Evolutionary conservation across 2,888 invertebrate genomes (phyloP).

Genomic region (Leptinotarsa tumamoca): DNA sequence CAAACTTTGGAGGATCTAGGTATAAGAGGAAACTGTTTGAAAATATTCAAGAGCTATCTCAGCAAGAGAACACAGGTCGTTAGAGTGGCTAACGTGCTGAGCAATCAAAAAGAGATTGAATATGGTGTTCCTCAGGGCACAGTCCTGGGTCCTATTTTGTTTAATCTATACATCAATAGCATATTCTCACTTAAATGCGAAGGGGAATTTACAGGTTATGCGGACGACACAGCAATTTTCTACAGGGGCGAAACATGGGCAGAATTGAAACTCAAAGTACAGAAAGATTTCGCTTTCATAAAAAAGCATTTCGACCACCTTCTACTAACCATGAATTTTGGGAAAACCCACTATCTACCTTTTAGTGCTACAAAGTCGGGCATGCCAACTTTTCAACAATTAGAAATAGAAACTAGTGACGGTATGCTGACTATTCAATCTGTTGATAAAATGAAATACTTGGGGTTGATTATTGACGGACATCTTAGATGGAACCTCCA

Average conservation of each 20-base stretch:
- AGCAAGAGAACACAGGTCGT: too few relatives aligned
- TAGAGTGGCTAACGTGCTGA: too few relatives aligned
- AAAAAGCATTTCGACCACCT: neutral
- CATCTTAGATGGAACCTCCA: too few relatives aligned
- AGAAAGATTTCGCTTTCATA: neutral
- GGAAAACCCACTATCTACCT: neutral
- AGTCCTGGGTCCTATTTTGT: neutral
- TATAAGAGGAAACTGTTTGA: neutral
- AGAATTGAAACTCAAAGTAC: neutral
- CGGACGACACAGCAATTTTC: neutral
- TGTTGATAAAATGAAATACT: too few relatives aligned
- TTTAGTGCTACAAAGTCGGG: neutral
- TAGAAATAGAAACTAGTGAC: neutral
- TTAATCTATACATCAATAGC: neutral
- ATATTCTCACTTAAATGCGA: neutral
- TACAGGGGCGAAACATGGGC: neutral
- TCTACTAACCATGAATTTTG: neutral
- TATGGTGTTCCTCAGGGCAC: neutral
- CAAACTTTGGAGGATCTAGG: too few relatives aligned
- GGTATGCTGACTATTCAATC: too few relatives aligned
- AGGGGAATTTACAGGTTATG: neutral
- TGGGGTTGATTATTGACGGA: too few relatives aligned
- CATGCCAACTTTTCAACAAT: neutral
- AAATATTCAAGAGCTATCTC: too few relatives aligned
- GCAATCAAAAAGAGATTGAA: neutral